Conservation (phyloP, 2,113 vertebrate species). For the Passer domesticus region DNA sequence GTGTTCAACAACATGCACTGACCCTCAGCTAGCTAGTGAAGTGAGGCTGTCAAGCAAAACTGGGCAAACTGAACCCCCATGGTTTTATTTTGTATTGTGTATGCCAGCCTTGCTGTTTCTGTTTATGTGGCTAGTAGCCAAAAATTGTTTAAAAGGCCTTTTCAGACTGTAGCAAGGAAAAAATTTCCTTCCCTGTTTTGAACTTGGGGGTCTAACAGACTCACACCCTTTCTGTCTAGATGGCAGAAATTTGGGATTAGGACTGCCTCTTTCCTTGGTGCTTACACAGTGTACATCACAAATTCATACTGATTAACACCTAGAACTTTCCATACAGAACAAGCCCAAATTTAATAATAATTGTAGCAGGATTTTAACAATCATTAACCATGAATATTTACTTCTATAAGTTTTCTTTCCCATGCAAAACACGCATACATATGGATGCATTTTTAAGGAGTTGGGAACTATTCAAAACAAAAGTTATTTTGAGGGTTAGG, state of each 20-base stretch:
- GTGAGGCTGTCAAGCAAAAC: not conserved
- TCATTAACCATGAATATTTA: not conserved
- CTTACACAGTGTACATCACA: not conserved
- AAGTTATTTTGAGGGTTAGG: constrained; percentile 79
- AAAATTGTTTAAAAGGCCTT: constrained; percentile 14
- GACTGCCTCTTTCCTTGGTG: not conserved
- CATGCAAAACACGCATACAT: constrained; percentile 54
- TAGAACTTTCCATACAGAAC: not conserved
- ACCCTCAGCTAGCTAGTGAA: not conserved
- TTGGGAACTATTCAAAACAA: constrained; percentile 77
- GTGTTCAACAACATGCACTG: not conserved
- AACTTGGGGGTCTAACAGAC: not conserved
- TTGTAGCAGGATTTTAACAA: constrained; percentile 14
- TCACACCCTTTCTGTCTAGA: not conserved
- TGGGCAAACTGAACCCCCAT: not conserved
- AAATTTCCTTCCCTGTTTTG: not conserved
- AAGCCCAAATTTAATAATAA: not conserved
- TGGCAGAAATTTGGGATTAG: not conserved
- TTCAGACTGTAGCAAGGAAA: not conserved
- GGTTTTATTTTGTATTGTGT: not conserved
- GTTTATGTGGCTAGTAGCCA: not conserved
- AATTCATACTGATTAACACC: not conserved
- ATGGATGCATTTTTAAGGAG: constrained; percentile 71
- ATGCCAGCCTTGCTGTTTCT: not conserved
- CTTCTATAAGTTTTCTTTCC: constrained; percentile 53